Evolutionary conservation across 2,888 invertebrate species (phyloP).

Genomic region (Polydrusus tereticollis): DNA sequence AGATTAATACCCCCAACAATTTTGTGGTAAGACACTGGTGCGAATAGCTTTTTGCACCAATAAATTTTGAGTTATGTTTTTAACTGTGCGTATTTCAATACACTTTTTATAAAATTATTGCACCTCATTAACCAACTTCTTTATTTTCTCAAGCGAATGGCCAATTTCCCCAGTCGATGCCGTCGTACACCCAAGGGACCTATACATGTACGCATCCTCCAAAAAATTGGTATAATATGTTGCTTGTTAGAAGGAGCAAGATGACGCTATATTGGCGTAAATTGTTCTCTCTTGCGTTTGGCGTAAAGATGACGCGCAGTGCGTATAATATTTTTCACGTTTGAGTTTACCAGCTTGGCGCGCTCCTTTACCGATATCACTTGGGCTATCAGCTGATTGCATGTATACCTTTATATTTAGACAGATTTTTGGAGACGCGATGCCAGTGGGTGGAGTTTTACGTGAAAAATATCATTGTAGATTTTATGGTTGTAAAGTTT

Average conservation of each 20-base stretch:
- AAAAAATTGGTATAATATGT: slow-evolving; percentile 57
- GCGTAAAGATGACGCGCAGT: slow-evolving; percentile 9
- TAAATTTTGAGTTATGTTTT: no score
- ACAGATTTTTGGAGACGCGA: background rate
- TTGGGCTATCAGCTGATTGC: no score
- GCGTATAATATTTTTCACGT: slow-evolving; percentile 16
- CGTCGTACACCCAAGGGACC: slow-evolving; percentile 86
- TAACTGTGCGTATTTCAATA: background rate
- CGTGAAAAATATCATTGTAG: background rate
- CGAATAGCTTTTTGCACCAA: no score
- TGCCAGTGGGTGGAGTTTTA: background rate
- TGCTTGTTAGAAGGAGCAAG: slow-evolving; percentile 29
- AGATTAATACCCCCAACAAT: no score
- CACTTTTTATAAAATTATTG: slow-evolving; percentile 5
- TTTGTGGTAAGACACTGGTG: no score
- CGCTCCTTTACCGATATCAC: no score
- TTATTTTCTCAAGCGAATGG: slow-evolving; percentile 77
- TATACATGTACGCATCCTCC: slow-evolving; percentile 85
- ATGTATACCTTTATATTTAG: background rate
- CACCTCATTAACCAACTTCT: slow-evolving; percentile 53
- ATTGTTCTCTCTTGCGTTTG: slow-evolving; percentile 13
- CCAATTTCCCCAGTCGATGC: slow-evolving; percentile 85
- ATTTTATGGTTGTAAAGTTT: background rate
- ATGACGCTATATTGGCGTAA: slow-evolving; percentile 21
- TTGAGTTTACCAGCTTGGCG: background rate